phyloP scores from a whole-genome alignment of 2,797 vertebrate species.

The Okamejei kenojei region DNA sequence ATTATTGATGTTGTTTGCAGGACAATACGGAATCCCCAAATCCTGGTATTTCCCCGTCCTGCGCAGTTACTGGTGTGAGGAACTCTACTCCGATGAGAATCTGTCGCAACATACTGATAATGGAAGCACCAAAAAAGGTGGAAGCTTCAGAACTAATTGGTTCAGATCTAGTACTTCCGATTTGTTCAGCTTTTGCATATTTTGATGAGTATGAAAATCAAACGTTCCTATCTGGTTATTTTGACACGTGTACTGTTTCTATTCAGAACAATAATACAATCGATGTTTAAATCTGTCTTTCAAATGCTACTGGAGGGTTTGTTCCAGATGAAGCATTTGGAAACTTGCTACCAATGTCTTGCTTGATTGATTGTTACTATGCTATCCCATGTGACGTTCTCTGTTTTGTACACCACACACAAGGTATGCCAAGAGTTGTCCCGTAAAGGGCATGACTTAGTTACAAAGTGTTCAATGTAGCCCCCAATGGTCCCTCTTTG shows the following conservation, averaged over 20 bases:
- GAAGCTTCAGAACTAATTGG: background rate
- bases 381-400: too few relatives aligned
- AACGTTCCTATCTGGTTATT: background rate
- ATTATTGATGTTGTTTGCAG: slow-evolving; percentile 49
- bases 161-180: background rate
- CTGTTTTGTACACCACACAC: too few relatives aligned
- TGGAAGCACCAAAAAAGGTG: slow-evolving; percentile 52
- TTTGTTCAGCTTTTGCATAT: background rate
- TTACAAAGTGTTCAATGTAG: too few relatives aligned
- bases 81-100: slow-evolving; percentile 51
- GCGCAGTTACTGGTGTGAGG: slow-evolving; percentile 75
- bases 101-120: slow-evolving; percentile 54
- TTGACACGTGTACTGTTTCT: background rate
- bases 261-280: background rate
- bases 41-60: slow-evolving; percentile 83
- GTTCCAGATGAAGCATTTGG: background rate
- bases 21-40: slow-evolving; percentile 77
- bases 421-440: too few relatives aligned
- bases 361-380: too few relatives aligned
- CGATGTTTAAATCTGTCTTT: background rate
- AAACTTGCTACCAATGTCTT: background rate
- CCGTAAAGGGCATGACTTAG: too few relatives aligned
- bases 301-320: background rate
- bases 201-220: background rate
- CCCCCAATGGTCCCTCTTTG: too few relatives aligned